phyloP scores from a whole-genome alignment of 2,113 vertebrate genomes.

The Marcusenius ussheri region DNA sequence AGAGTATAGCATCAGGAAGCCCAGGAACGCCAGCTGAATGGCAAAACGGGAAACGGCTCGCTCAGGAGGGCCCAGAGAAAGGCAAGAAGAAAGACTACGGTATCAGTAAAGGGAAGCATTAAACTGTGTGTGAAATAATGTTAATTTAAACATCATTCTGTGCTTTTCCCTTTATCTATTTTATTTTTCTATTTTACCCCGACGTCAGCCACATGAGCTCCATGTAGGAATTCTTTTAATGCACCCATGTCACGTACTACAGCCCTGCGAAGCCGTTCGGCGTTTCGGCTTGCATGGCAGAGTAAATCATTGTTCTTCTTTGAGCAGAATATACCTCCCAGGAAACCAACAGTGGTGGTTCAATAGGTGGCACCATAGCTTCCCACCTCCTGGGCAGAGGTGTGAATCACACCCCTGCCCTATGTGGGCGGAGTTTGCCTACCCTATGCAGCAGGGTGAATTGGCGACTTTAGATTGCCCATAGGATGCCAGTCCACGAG shows the following conservation, averaged over 20 bases:
- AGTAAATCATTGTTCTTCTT: background rate
- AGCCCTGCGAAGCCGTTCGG: background rate
- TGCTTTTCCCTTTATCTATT: background rate
- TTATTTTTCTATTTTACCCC: background rate
- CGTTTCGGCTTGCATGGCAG: background rate
- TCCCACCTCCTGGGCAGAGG: background rate
- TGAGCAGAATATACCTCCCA: background rate
- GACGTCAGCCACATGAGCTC: background rate
- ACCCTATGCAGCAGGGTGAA: background rate
- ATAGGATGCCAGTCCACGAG: background rate
- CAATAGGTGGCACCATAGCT: background rate
- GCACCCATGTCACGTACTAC: background rate
- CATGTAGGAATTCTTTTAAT: background rate
- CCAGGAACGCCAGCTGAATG: constrained; percentile 82
- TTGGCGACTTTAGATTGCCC: background rate
- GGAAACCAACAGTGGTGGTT: background rate
- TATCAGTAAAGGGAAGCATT: background rate
- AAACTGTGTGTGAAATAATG: background rate
- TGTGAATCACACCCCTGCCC: background rate
- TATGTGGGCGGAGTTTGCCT: background rate
- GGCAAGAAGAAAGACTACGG: background rate
- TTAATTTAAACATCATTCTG: background rate
- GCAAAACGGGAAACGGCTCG: constrained; percentile 18
- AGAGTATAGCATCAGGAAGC: constrained; percentile 93
- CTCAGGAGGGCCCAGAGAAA: background rate